These are phyloP conservation scores for Heliothis peltigera DNA, from an alignment of 2,888 invertebrate species.

Conservation along the genomic window DNA sequence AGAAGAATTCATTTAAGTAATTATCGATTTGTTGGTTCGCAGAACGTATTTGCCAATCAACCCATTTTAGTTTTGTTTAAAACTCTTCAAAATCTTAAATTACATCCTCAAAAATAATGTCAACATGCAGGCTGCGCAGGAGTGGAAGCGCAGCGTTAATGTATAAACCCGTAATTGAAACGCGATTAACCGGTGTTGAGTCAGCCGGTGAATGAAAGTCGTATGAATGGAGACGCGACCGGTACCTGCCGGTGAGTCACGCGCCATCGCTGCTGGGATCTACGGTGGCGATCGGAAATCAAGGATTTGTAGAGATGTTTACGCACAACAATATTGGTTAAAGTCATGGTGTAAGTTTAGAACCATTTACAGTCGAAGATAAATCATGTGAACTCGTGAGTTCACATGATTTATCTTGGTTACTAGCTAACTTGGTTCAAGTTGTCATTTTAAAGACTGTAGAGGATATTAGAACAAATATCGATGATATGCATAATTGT, in stretches of 20 bases:
- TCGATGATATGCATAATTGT: too few relatives aligned
- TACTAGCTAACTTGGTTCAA: too few relatives aligned
- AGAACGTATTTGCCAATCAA: background rate
- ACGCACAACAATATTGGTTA: background rate
- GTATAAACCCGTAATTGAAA: constrained; percentile 27
- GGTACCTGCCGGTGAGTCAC: constrained; percentile 42
- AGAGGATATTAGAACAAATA: too few relatives aligned
- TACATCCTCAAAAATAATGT: background rate
- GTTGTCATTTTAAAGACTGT: too few relatives aligned
- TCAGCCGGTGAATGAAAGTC: constrained; percentile 52
- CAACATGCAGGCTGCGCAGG: constrained; percentile 1
- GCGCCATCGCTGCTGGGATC: background rate
- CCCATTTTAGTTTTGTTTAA: too few relatives aligned
- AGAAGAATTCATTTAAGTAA: background rate
- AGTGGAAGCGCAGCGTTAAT: constrained; percentile 17
- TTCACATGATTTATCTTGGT: too few relatives aligned
- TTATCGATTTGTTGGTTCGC: background rate
- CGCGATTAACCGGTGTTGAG: constrained; percentile 35
- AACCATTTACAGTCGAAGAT: too few relatives aligned
- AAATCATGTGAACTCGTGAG: too few relatives aligned
- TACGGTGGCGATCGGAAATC: background rate
- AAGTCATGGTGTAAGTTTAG: too few relatives aligned
- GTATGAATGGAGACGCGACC: constrained; percentile 47
- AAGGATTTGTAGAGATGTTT: background rate
- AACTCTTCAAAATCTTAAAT: too few relatives aligned